Base-by-base conservation (phyloP, 1,140 invertebrate species). In the Drosophila sechellia region DNA sequence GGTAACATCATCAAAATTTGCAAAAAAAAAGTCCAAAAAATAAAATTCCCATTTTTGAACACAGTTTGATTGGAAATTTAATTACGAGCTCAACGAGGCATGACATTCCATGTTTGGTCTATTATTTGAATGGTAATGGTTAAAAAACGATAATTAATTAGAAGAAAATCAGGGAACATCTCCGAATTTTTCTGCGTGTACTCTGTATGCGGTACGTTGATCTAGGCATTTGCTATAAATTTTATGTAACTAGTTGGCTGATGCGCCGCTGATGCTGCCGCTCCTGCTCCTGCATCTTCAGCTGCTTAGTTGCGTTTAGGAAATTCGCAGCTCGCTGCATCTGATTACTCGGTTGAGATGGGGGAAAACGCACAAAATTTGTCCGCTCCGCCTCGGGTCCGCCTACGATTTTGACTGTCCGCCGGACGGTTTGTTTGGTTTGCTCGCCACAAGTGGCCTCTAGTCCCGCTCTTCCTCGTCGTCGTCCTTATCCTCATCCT, bases 241-340 rank as follows among this genome's bases (percentile, higher is more conserved):
- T 73, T 42, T 73, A 73, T 68, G 58, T 78, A 77, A 77, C 72
- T 81, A 64, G 43, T 55, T 78, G 50, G 53, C 49, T 59, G 31
- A 20, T 61, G 65, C 40, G 31, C 27, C 8, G 27, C 43, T 31
- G 37, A 4, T 13, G 37, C 12, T 39, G 31, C 27, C 8, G 39
- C 43, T 31, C 11, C 11, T 39, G 37, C 12, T 39, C 12, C 37
- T 39, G 5, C 37, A 3, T 13, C 37, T 52, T 37, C 76, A 77
- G 72, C 75, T 79, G 69, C 69, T 71, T 79, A 77, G 72, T 81
- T 72, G 70, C 66, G 72, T 86, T 59, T 87, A 87, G 83, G 83
- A 87, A 87, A 72, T 65, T 77, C 60, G 74, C 81, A 75, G 55
- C 68, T 35, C 48, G 48, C 63, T 69, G 81, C 74, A 59, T 59